phyloP scores from a whole-genome alignment of 2,113 vertebrate species.

The Cavia porcellus region DNA sequence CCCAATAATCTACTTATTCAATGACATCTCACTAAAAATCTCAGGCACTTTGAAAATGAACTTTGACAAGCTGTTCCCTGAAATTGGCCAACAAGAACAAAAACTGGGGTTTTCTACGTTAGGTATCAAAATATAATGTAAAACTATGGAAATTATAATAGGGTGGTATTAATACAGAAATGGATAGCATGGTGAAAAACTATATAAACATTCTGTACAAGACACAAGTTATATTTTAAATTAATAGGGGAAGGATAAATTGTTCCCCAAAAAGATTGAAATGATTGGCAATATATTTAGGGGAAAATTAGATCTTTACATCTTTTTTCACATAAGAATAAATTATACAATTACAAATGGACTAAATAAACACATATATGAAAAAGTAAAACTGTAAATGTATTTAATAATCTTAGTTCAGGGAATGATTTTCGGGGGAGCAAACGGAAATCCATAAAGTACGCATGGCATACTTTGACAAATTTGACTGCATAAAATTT shows the following conservation, averaged over 20 bases:
- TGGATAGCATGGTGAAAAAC: neutral
- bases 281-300: neutral
- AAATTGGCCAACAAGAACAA: neutral
- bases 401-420: neutral
- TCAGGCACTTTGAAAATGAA: constrained; percentile 1
- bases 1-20: neutral
- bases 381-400: neutral
- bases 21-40: neutral
- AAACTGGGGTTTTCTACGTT: neutral
- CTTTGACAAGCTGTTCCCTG: neutral
- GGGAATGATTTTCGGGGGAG: neutral
- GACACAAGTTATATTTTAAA: neutral
- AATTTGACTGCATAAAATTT: neutral
- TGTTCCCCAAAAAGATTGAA: neutral
- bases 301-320: neutral
- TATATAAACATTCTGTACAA: neutral
- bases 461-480: neutral
- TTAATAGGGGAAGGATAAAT: neutral
- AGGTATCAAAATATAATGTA: neutral
- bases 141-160: neutral
- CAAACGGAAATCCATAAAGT: neutral
- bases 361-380: neutral
- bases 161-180: neutral
- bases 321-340: neutral
- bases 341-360: neutral